Base-by-base conservation (phyloP, 1,140 invertebrate species). In the Neodiprion pinetum region DNA sequence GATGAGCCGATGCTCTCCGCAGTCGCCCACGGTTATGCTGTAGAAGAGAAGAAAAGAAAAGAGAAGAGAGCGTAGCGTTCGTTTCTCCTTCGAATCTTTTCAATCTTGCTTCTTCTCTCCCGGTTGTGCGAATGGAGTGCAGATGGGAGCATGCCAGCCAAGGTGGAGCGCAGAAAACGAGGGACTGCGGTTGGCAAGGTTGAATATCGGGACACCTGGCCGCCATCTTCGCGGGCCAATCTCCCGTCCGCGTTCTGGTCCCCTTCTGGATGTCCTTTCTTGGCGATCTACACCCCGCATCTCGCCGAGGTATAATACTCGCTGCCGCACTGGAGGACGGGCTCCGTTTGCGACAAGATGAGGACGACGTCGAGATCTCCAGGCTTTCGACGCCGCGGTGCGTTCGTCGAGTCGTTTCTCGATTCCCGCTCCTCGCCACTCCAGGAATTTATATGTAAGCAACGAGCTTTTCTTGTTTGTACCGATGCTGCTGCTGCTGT, bases 11-110 rank as follows among this genome's bases (percentile, higher is more conserved):
- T 40, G 28, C 28, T 40, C 28, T 40, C 28, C 28, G 28, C 28
- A 40, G 28, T 40, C 28, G 28, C 28, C 28, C 28, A 40, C 73
- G 48, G 73, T n/a, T 73, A 75, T 11, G 71, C 73, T 73, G 72
- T 73, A 67, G 75, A 71, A 73, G 75, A 69, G 72, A 76, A 12
- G 67, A 65, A 77, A 70, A 48, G 17, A 53, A 28, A 66, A 71
- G 71, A 74, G 67, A 69, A 75, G 81, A 81, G 79, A 79, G 78
- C 77, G 78, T 77, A 21, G 14, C 61, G 61, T 14, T 66, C 61
- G 61, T 40, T 40, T 40, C 28, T 40, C 28, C 28, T 40, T 5
- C 28, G 28, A 40, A 40, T 40, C 28, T 40, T 40, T 40, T 40
- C 28, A 40, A 40, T 40, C 28, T 40, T 40, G 28, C 28, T 40